Evolutionary conservation across 2,888 invertebrate genomes (phyloP), one percentile per base, ranked within the genome.

Genomic region (Philhelius pedissequus): DNA sequence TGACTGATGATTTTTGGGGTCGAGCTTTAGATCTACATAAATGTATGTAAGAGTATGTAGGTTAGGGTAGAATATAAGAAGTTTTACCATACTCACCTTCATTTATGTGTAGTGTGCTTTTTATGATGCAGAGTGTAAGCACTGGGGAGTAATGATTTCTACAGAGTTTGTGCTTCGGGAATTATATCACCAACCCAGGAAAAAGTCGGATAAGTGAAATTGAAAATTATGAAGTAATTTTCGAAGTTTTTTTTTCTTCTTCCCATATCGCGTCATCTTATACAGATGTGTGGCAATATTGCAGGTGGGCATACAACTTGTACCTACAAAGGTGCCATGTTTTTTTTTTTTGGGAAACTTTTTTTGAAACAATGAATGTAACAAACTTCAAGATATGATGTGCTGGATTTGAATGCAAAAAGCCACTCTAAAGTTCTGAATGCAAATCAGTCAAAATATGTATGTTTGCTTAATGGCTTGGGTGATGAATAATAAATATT

Each of bases 211-310:
- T 50, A 75, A 75, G 74, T 54, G 79, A 79, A 79, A 83, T 83
- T 83, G 83, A 83, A 83, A 83, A 83, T 83, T 79, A 83, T 79
- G 74, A 75, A 79, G 83, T 79, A 79, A 83, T 83, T 74, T 43
- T 69, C 43, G 69, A 83, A 79, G 83, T 83, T 83, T 62, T 52
- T 32, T n/a, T 56, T 56, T 58, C 20, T 35, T 30, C 20, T 48
- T 27, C 20, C 48, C n/a, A n/a, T n/a, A n/a, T 48, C 48, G n/a
- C 62, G 5, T 22, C 22, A 30, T 30, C 48, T 32, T 32, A 20
- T n/a, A 22, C n/a, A 27, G n/a, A n/a, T n/a, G n/a, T 64, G 48
- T 64, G 64, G 64, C 32, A 48, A 64, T 15, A 22, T 27, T 15
- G 25, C 30, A 58, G 27, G 45, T 25, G 15, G 30, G 15, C n/a